These are phyloP conservation scores for Eurosta solidaginis DNA, from an alignment of 1,140 invertebrate genomes.

Conservation along the genomic window DNA sequence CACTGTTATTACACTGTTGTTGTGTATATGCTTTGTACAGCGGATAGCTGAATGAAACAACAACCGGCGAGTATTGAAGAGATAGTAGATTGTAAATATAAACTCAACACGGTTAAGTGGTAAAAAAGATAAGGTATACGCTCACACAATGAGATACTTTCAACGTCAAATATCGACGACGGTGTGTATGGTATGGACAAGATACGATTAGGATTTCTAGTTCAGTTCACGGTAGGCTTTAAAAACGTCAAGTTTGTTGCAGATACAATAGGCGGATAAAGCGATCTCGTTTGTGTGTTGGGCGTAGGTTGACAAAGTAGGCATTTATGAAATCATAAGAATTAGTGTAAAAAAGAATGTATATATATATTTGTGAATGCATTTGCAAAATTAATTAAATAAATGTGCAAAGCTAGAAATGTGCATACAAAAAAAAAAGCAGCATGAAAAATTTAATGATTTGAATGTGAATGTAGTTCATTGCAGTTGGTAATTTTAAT, in stretches of 20 bases:
- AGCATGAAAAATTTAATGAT: background rate
- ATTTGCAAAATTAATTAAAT: background rate
- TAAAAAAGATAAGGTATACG: too few species aligned
- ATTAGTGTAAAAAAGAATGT: background rate
- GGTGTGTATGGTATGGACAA: background rate
- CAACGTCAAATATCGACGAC: background rate
- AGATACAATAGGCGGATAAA: background rate
- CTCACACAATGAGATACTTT: background rate
- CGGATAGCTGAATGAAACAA: conserved; percentile 2
- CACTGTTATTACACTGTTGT: background rate
- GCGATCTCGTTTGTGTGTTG: background rate
- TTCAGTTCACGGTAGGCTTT: conserved; percentile 20
- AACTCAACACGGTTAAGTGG: background rate
- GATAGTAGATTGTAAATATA: background rate
- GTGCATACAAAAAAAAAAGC: background rate
- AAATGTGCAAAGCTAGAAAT: background rate
- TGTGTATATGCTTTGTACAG: background rate
- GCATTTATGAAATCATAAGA: background rate
- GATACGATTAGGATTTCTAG: conserved; percentile 15
- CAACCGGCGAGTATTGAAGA: background rate
- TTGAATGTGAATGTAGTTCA: background rate
- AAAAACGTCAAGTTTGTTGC: conserved; percentile 1
- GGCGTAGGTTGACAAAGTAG: conserved; percentile 19
- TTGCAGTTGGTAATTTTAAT: background rate
- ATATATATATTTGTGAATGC: background rate